Evolutionary conservation across 1,140 invertebrate genomes (phyloP), one percentile per base, ranked within the genome.

Genomic region (Macrobrachium nipponense): DNA sequence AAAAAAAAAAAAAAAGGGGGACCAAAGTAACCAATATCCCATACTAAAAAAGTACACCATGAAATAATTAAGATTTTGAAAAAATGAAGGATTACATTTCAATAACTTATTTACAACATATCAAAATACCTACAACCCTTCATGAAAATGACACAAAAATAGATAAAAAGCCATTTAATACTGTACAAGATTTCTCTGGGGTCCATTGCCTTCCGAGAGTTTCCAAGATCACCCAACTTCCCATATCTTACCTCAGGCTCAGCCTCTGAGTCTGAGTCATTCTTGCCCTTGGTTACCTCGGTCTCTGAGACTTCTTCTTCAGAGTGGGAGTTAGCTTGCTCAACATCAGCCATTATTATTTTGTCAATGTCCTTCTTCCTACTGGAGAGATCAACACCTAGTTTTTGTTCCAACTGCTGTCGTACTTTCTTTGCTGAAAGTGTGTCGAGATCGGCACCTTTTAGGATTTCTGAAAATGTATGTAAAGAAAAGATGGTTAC

Each of bases 401-500:
- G 92, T 90, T 96, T 95, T 86, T 95, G 94, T 91, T 98, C 96
- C 82, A 98, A 92, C 90, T 96, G 94, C 91, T 95, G 94, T 51
- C 97, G 94, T n/a, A 98, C 96, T 91, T 97, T 96, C 90, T 98
- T 98, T 2, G 96, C 95, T 15, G 96, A 96, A 89, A 96, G 95
- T 60, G 94, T 94, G 11, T 94, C 94, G 14, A 98, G 92, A 90
- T 98, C 95, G 8, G 96, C 96, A 92, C 95, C 95, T 92, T 97
- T 96, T 5, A 98, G 93, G 89, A 98, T 96, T 80, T 94, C 96
- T 97, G 91, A 44, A 93, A 92, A 89, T 87, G 89, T 90, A 78
- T 7, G n/a, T 68, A 1, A 17, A 44, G 6, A 44, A 51, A 15
- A 15, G 11, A 44, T n/a, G 11, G 11, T 14, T 10, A 73, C 61